Evolutionary conservation across 2,113 vertebrate genomes (phyloP).

Genomic region (Corythornis cristatus): DNA sequence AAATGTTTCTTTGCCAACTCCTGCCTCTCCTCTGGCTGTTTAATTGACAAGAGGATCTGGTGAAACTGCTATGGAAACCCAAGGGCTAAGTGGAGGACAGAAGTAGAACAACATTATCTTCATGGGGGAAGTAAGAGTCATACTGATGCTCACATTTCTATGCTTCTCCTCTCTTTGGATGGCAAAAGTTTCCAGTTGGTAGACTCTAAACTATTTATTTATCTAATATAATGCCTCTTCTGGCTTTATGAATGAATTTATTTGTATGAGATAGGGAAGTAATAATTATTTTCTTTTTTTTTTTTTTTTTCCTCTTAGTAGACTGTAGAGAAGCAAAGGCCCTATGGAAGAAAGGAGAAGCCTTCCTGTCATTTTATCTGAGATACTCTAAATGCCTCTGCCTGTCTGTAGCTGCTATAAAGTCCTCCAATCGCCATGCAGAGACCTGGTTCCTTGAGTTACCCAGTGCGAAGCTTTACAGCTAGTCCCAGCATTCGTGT

Average conservation of each 20-base stretch:
- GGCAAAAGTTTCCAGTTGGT: constrained; percentile 14
- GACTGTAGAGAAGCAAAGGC: neutral
- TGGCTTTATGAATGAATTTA: constrained; percentile 28
- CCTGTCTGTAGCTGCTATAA: neutral
- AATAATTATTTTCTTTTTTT: neutral
- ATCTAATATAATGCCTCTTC: neutral
- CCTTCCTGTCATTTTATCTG: neutral
- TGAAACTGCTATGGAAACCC: constrained; percentile 45
- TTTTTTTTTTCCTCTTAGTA: neutral
- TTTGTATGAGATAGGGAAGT: neutral
- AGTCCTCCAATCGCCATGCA: neutral
- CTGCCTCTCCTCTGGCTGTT: constrained; percentile 56
- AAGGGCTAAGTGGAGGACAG: constrained; percentile 24
- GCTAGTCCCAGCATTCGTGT: neutral
- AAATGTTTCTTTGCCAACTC: constrained; percentile 66
- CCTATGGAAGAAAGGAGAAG: neutral
- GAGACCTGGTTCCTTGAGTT: neutral
- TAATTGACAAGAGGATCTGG: constrained; percentile 40
- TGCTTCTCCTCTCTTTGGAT: neutral
- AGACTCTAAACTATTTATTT: constrained; percentile 22
- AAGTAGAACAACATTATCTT: neutral
- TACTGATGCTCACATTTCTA: neutral
- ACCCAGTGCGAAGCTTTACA: neutral
- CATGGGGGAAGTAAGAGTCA: neutral
- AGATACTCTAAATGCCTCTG: neutral